Conservation (phyloP, 1,140 invertebrate genomes). For the Bombyx mandarina region DNA sequence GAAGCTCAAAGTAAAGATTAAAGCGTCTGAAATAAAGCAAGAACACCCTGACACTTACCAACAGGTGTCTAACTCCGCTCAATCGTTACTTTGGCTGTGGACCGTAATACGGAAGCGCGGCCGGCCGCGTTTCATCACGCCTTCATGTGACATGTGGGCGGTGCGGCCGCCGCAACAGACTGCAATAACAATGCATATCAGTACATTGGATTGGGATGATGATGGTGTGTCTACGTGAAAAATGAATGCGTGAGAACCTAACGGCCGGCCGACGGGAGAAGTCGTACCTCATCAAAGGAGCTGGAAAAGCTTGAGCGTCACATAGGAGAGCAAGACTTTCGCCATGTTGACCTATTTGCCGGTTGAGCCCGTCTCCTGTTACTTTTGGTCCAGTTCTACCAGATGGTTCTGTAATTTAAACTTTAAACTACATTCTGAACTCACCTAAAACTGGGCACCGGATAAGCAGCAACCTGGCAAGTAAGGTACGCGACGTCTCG, state of each 20-base stretch:
- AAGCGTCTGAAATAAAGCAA: constrained; percentile 64
- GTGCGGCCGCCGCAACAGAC: constrained; percentile 49
- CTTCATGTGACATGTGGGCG: constrained; percentile 52
- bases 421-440: constrained; percentile 35
- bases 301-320: constrained; percentile 78
- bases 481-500: constrained; percentile 73
- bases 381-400: constrained; percentile 75
- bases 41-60: constrained; percentile 68
- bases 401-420: constrained; percentile 73
- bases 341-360: constrained; percentile 56
- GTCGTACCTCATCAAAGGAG: constrained; percentile 70
- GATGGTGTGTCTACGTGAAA: constrained; percentile 47
- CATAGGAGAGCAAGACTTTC: constrained; percentile 72
- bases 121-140: constrained; percentile 62
- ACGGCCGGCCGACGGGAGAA: constrained; percentile 36
- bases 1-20: constrained; percentile 70
- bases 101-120: constrained; percentile 45
- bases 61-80: constrained; percentile 56
- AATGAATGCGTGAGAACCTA: constrained; percentile 66
- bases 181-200: constrained; percentile 67
- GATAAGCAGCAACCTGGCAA: constrained; percentile 78
- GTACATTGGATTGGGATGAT: constrained; percentile 51
- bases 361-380: constrained; percentile 73
- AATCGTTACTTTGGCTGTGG: constrained; percentile 65
- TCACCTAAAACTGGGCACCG: constrained; percentile 79